Conservation (phyloP, 1,140 invertebrate genomes). For the Drosophila pseudoobscura region DNA sequence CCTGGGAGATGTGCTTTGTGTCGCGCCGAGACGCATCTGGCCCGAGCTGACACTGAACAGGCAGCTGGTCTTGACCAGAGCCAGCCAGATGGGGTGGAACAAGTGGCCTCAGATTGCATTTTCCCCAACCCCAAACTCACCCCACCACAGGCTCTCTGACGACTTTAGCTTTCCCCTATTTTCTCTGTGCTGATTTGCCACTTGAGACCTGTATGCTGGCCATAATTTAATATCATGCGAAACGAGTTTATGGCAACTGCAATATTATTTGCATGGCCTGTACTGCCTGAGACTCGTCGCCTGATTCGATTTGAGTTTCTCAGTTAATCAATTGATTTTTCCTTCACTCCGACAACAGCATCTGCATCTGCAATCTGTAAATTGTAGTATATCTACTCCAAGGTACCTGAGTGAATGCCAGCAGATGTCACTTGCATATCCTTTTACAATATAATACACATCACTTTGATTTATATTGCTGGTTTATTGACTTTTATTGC, state of each 20-base stretch:
- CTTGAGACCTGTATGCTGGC: conserved; percentile 25
- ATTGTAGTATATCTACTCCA: no score
- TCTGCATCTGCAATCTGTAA: not conserved
- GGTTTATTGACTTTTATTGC: conserved; percentile 23
- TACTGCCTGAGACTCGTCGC: conserved; percentile 6
- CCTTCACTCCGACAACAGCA: not conserved
- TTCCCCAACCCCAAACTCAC: not conserved
- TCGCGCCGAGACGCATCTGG: not conserved
- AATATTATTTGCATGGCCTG: conserved; percentile 42
- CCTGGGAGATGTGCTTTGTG: conserved; percentile 12
- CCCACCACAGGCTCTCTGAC: not conserved
- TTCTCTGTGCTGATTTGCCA: conserved; percentile 41
- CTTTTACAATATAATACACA: conserved; percentile 11
- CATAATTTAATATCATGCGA: conserved; percentile 42
- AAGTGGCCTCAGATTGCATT: conserved; percentile 27
- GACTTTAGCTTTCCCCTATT: not conserved
- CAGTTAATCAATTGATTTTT: conserved; percentile 57
- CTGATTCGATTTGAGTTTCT: conserved; percentile 43
- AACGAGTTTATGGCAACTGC: conserved; percentile 37
- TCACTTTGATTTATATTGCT: conserved; percentile 40
- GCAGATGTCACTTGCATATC: not conserved
- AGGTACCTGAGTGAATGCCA: no score
- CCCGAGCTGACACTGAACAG: conserved; percentile 1
- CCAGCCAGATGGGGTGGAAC: not conserved
- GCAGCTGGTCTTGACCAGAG: conserved; percentile 30